Evolutionary conservation across 1,140 invertebrate genomes (phyloP).

Genomic region (Centruroides sculpturatus): DNA sequence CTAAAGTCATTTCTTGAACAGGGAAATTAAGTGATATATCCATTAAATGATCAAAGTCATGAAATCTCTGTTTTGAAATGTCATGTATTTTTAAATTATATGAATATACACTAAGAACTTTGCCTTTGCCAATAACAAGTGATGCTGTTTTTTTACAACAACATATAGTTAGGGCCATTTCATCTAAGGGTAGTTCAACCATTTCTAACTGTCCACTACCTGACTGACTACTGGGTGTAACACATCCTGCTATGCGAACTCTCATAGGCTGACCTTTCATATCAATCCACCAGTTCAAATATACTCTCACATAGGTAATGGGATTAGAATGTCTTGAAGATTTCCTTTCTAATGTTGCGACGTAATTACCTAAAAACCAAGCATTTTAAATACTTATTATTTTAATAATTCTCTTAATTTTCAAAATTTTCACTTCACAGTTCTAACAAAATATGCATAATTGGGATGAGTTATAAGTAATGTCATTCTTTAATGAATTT

Average conservation of each 20-base stretch:
- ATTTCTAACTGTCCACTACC: constrained; percentile 40
- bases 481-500: no score
- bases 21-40: constrained; percentile 36
- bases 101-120: constrained; percentile 38
- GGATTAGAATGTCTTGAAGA: constrained; percentile 36
- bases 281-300: constrained; percentile 44
- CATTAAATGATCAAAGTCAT: constrained; percentile 45
- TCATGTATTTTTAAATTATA: constrained; percentile 45
- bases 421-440: no score
- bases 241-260: constrained; percentile 49
- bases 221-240: constrained; percentile 44
- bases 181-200: constrained; percentile 46
- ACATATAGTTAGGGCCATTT: constrained; percentile 39
- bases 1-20: constrained; percentile 34
- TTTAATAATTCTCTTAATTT: no score
- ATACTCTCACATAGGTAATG: constrained; percentile 43
- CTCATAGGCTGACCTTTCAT: constrained; percentile 41
- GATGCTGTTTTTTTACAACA: constrained; percentile 48
- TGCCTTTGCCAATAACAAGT: constrained; percentile 38
- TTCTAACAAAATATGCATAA: no score
- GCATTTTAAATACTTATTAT: no score
- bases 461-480: no score
- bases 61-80: constrained; percentile 43
- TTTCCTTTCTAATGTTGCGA: constrained; percentile 46
- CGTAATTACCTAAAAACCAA: constrained; percentile 35